phyloP scores from a whole-genome alignment of 2,113 vertebrate species.

The Plectropomus leopardus region DNA sequence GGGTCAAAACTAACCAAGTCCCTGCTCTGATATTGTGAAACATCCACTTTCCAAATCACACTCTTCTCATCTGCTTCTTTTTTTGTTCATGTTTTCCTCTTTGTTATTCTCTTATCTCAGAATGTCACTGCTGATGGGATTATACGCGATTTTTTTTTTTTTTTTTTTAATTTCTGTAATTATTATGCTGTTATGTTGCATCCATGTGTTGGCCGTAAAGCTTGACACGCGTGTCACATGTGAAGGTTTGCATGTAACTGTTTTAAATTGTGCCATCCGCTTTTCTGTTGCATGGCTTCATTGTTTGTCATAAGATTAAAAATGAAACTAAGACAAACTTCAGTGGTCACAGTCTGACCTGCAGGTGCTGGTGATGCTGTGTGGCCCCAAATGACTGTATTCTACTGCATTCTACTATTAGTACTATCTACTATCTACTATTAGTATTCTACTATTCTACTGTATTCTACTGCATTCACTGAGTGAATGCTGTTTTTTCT shows the following conservation, averaged over 20 bases:
- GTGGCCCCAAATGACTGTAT: neutral
- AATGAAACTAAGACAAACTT: too few species aligned
- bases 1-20: neutral
- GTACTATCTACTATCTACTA: too few species aligned
- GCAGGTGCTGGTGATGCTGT: neutral
- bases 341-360: constrained; percentile 3
- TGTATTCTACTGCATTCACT: too few species aligned
- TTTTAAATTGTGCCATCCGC: neutral
- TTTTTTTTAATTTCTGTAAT: neutral
- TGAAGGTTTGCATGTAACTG: neutral
- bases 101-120: neutral
- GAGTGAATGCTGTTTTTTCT: constrained; percentile 16
- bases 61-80: neutral
- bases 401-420: too few species aligned
- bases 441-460: too few species aligned
- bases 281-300: neutral
- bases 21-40: neutral
- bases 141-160: neutral
- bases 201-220: neutral
- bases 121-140: neutral
- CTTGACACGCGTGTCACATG: too few species aligned
- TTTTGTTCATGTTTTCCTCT: neutral
- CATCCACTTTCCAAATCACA: neutral
- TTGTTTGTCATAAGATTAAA: neutral
- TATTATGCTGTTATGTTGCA: too few species aligned